Evolutionary conservation across 2,113 vertebrate species (phyloP).

Genomic region (Danionella cerebrum): DNA sequence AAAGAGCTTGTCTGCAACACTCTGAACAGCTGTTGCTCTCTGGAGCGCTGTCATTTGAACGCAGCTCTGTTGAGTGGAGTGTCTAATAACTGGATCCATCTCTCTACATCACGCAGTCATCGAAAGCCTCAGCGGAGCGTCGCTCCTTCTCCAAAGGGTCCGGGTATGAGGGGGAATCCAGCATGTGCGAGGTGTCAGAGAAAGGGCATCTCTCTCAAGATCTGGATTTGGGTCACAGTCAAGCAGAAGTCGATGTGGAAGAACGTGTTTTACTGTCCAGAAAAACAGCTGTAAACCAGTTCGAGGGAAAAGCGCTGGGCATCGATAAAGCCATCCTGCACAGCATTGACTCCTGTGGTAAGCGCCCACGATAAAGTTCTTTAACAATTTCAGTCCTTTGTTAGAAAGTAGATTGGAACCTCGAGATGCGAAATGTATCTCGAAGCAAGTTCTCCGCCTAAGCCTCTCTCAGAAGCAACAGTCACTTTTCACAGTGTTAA

Average conservation of each 20-base stretch:
- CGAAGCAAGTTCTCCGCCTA: too few relatives aligned
- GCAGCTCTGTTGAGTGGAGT: neutral
- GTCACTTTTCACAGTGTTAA: too few relatives aligned
- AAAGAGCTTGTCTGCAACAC: too few relatives aligned
- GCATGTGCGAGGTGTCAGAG: constrained; percentile 71
- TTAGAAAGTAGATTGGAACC: too few relatives aligned
- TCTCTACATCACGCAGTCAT: constrained; percentile 62
- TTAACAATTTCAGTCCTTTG: too few relatives aligned
- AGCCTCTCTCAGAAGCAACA: too few relatives aligned
- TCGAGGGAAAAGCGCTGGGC: constrained; percentile 93
- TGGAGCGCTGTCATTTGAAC: too few relatives aligned
- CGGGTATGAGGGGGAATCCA: constrained; percentile 78
- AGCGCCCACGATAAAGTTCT: constrained; percentile 25
- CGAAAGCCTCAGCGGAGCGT: constrained; percentile 84
- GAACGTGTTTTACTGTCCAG: constrained; percentile 79
- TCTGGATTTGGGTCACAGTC: constrained; percentile 73
- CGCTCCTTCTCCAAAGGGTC: constrained; percentile 75
- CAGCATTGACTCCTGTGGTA: constrained; percentile 95
- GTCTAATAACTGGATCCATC: neutral
- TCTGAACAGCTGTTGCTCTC: too few relatives aligned
- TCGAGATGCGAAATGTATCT: too few relatives aligned
- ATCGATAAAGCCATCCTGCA: constrained; percentile 96
- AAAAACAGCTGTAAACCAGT: constrained; percentile 86
- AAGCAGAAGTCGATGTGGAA: constrained; percentile 82
- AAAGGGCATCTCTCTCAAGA: constrained; percentile 71